Percentiles rank a stretch among this genome's conserved stretches.
Evolutionary conservation across 2,113 vertebrate species (phyloP).

Genomic region (Piprites chloris): DNA sequence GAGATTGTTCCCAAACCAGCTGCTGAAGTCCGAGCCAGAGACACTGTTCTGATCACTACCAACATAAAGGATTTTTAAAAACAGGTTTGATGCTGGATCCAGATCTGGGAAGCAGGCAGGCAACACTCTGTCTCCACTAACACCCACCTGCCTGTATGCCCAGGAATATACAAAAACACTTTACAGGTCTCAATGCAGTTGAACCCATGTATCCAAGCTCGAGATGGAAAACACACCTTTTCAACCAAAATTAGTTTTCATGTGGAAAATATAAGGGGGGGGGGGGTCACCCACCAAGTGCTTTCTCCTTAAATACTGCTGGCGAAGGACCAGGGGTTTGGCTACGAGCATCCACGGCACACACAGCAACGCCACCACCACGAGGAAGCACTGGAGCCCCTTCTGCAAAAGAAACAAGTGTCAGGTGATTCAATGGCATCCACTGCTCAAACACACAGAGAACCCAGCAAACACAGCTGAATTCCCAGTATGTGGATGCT

Average conservation of each 20-base stretch:
- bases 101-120: slow-evolving; percentile 10
- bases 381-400: slow-evolving; percentile 86
- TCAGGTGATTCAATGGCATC: background rate
- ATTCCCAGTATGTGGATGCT: background rate
- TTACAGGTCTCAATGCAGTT: background rate
- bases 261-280: background rate
- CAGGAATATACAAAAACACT: background rate
- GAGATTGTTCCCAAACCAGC: background rate
- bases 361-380: slow-evolving; percentile 87
- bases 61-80: background rate
- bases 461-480: background rate
- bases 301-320: slow-evolving; percentile 85
- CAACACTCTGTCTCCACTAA: background rate
- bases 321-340: slow-evolving; percentile 89
- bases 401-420: slow-evolving; percentile 72
- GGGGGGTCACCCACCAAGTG: slow-evolving; percentile 83
- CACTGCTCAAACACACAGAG: background rate
- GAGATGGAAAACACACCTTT: background rate
- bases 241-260: background rate
- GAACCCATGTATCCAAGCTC: background rate
- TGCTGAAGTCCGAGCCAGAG: background rate
- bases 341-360: slow-evolving; percentile 93
- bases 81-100: slow-evolving; percentile 29
- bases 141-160: background rate
- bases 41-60: background rate